Percentiles rank a stretch among this genome's conserved stretches.
Conservation (phyloP, 2,113 vertebrate genomes). For the Ameiurus melas region DNA sequence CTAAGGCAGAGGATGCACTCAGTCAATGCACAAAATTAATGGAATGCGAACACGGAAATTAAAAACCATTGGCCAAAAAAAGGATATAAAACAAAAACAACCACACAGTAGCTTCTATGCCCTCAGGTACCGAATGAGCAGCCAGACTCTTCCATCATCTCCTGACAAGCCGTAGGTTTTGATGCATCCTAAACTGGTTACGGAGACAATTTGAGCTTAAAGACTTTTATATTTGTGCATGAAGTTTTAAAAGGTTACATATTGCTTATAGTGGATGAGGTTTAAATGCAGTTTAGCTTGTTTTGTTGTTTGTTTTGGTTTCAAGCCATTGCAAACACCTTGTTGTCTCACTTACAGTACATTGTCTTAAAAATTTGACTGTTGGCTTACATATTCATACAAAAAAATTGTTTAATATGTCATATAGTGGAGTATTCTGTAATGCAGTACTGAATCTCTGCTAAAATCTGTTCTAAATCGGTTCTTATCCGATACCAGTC, state of each 20-base stretch:
- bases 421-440: neutral
- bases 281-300: slow-evolving; percentile 6
- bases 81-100: neutral
- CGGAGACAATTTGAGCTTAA: neutral
- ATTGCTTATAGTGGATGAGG: neutral
- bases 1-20: neutral
- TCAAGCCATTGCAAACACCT: neutral
- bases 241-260: neutral
- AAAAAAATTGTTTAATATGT: neutral
- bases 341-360: neutral
- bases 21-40: slow-evolving; percentile 21
- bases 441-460: neutral
- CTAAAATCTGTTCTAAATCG: too few relatives aligned
- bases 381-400: neutral
- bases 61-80: neutral
- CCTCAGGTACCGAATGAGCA: slow-evolving; percentile 14
- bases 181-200: neutral
- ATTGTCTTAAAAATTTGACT: neutral
- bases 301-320: neutral
- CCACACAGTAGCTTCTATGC: neutral
- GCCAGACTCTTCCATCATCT: slow-evolving; percentile 10
- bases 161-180: slow-evolving; percentile 1
- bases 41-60: neutral
- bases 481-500: too few relatives aligned
- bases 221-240: neutral